phyloP scores from a whole-genome alignment of 2,113 vertebrate species.

The Lamprologus ornatipinnis region DNA sequence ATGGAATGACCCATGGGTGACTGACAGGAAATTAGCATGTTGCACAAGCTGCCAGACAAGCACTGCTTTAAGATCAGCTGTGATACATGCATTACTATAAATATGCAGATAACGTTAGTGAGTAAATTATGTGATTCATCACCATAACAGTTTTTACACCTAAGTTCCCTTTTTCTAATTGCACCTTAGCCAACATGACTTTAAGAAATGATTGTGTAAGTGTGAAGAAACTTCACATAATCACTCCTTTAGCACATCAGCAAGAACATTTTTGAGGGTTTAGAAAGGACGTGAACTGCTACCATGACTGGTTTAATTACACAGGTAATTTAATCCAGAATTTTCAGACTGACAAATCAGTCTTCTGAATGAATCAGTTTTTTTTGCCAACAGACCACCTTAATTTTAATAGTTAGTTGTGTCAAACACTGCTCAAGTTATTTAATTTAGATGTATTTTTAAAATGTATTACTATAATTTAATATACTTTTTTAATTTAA shows the following conservation, averaged over 20 bases:
- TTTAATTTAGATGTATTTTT: not conserved
- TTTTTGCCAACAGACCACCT: not conserved
- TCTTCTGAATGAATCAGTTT: not conserved
- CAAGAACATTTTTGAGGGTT: not conserved
- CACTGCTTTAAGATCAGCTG: not conserved
- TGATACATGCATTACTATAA: not conserved
- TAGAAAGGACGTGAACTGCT: rapidly evolving
- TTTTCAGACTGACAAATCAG: not conserved
- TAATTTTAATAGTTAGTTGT: not conserved
- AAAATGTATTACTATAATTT: not conserved
- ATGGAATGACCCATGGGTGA: not conserved
- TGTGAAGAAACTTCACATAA: not conserved
- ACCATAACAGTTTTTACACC: not conserved
- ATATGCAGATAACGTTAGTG: not conserved
- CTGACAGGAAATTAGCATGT: not conserved
- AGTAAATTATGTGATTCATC: not conserved
- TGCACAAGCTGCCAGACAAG: not conserved
- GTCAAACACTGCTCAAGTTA: not conserved
- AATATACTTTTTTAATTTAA: rapidly evolving
- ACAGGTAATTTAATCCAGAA: not conserved
- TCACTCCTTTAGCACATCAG: not conserved
- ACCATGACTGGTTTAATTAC: not conserved
- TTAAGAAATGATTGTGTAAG: not conserved
- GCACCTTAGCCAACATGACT: not conserved
- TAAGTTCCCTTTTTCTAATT: rapidly evolving